Evolutionary conservation across 2,113 vertebrate genomes (phyloP), one percentile per base, ranked within the genome.

Genomic region (Paradoxurus hermaphroditus): DNA sequence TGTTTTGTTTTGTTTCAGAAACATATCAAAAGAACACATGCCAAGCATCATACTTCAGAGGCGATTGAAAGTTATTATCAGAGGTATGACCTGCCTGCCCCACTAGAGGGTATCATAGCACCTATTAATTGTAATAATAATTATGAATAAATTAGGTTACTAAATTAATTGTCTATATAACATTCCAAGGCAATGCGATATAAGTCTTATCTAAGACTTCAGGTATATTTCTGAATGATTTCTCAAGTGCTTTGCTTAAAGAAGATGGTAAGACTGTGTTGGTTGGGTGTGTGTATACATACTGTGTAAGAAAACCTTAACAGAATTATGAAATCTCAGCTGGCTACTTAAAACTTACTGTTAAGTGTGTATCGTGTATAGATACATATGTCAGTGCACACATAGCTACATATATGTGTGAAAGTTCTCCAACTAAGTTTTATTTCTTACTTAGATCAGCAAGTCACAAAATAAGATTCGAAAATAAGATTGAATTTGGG

Each of bases 21-120:
- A 99, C 98, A 99, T 96, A 99, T 99, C 98, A 99, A 99, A 98
- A 99, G 99, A 98, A 99, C 99, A 81, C 98, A 99, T 97, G 99
- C 98, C 90, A 99, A 99, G 93, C 99, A 99, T 98, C 99, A 99
- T 90, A 98, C 99, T 91, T 98, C 98, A 49, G 99, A 99, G 96
- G 99, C 99, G 59, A 98, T 99, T 62, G 99, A 99, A 98, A 98
- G 94, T 98, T 99, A 99, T 97, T 99, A 99, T 98, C 99, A 99
- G 98, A 99, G 99, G 99, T 99, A 99, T 97, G 98, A 97, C 84
- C 86, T 97, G 81, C 83, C 97, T 98, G 95, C 93, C 92, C 97
- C 63, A 46, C 79, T 98, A 98, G 95, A 98, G 92, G 94, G 93
- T 98, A 98, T 98, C 97, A 95, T 97, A 96, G 82, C 97, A 98